These are phyloP conservation scores for Strigamia crassipes DNA, from an alignment of 2,888 invertebrate genomes.

Conservation along the genomic window DNA sequence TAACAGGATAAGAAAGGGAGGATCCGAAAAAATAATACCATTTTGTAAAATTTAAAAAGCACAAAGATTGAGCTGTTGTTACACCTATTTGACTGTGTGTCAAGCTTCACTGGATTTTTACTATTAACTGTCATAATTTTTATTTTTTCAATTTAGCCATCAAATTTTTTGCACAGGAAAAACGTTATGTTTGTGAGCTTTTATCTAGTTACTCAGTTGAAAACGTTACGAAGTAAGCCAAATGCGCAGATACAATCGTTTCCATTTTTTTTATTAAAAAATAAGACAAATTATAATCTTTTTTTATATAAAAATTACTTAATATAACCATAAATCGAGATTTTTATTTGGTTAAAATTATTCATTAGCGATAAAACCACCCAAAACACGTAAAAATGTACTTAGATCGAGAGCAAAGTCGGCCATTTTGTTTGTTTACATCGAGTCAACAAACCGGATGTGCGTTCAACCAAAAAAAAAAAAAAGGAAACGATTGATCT, in stretches of 20 bases:
- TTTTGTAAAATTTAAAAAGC: neutral
- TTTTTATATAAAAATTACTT: neutral
- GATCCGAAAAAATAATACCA: neutral
- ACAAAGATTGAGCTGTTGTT: slow-evolving; percentile 22
- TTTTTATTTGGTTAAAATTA: no score
- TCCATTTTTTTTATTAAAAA: neutral
- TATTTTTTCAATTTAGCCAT: neutral
- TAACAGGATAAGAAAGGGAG: neutral
- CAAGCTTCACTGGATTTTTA: slow-evolving; percentile 17
- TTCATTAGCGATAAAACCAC: no score
- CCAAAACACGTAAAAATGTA: neutral
- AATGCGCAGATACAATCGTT: neutral
- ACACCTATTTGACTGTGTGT: slow-evolving; percentile 25
- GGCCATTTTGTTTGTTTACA: neutral
- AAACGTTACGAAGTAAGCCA: neutral
- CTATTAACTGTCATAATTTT: slow-evolving; percentile 15
- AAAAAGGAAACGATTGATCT: neutral
- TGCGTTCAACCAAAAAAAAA: neutral
- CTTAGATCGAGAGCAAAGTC: neutral
- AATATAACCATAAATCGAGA: neutral
- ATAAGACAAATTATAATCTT: neutral
- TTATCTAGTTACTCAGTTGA: slow-evolving; percentile 1
- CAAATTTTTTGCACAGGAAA: neutral
- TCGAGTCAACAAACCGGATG: neutral
- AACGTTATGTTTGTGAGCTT: slow-evolving; percentile 30